Base-by-base conservation (phyloP, 2,113 vertebrate genomes). In the Etia nguti region DNA sequence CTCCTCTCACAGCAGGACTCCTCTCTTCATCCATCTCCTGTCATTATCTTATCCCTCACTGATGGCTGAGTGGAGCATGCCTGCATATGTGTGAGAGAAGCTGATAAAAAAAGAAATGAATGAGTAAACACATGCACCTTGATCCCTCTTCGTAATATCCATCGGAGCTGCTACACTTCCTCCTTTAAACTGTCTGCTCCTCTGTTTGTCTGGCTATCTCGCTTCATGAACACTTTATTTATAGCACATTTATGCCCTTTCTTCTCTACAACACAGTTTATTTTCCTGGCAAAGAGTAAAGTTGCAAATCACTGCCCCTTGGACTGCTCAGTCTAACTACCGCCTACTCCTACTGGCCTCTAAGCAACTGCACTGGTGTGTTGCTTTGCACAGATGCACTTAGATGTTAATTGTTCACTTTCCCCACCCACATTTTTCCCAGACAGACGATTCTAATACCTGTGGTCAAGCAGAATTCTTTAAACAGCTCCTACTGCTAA, bases 1-100 rank as follows among this genome's bases (percentile, higher is more conserved):
- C 85, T 86, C 56, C 70, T 88, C 85, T 86, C 93, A 73, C 93
- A 87, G 92, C 90, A 62, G 85, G 89, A 62, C 46, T 22, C 57
- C 87, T 79, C 68, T 86, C 83, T 70, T 55, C 18, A 12, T 90
- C 89, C 83, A 87, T 93, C 91, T 89, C 80, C 91, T 88, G 85
- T 87, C 89, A 93, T 87, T 90, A 92, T 93, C 93, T 94, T 80
- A 89, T 92, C 86, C 81, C 9, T 70, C 52, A 59, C 36, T 87
- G 86, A 90, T 90, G 88, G 92, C 87, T 80, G 89, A 94, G 85
- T 86, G 81, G 41, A 16, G 73, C 38, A 11, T 73, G 68, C 3
- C 12, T 87, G 79, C 80, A 50, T 84, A 2, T 79, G 31, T 84
- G 81, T 68, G 80, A 46, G 79, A 34, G 36, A 48, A 68, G 10